A percentile compares a stretch with the other conserved stretches of the same genome.
Conservation (phyloP, 2,113 vertebrate species). For the Benitochromis conjunctus region DNA sequence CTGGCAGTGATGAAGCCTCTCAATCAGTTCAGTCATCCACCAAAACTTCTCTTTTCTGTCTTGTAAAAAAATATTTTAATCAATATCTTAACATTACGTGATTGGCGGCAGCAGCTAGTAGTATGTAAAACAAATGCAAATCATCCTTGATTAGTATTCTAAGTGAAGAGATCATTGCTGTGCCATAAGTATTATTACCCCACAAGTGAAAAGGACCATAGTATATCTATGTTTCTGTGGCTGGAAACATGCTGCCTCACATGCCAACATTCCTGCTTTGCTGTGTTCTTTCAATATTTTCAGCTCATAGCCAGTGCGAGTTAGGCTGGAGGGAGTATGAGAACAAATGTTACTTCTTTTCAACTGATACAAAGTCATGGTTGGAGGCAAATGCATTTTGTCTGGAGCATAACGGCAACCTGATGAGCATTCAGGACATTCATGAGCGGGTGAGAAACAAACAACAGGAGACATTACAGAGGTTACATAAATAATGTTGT, state of each 20-base stretch:
- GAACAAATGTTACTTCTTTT: slow-evolving; percentile 72
- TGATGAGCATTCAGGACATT: slow-evolving; percentile 72
- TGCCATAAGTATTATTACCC: neutral
- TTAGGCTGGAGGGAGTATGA: slow-evolving; percentile 69
- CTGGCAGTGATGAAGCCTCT: neutral
- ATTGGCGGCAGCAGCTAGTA: neutral
- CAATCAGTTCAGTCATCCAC: neutral
- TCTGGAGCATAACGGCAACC: slow-evolving; percentile 30
- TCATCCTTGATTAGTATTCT: neutral
- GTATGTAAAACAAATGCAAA: neutral
- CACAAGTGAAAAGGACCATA: neutral
- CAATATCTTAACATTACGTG: too few relatives aligned
- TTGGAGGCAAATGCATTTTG: slow-evolving; percentile 57
- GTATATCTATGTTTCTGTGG: neutral
- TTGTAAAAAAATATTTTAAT: neutral
- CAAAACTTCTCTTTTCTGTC: neutral
- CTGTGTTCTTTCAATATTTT: neutral
- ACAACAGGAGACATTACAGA: neutral
- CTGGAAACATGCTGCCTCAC: neutral
- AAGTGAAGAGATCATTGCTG: neutral
- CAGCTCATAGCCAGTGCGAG: slow-evolving; percentile 61
- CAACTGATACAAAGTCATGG: slow-evolving; percentile 61
- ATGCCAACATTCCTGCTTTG: neutral
- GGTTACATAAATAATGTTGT: too few relatives aligned
- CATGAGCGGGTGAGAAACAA: slow-evolving; percentile 68